Conservation (phyloP, 2,888 invertebrate genomes). For the Mongoloraphidia duomilia region DNA sequence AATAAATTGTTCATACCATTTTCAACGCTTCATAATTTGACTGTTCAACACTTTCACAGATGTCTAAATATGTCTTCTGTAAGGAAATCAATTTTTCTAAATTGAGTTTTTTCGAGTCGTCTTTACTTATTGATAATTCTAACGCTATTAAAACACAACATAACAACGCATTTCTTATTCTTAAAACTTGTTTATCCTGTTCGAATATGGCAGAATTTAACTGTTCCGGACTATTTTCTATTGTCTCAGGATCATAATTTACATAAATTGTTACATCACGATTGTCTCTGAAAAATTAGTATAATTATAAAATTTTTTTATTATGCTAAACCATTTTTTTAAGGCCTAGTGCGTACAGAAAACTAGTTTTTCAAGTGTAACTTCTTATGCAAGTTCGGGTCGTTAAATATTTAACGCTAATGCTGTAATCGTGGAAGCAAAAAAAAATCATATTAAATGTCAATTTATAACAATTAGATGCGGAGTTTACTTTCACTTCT, state of each 20-base stretch:
- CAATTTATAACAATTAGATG: too few relatives aligned
- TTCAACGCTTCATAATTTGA: constrained; percentile 11
- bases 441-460: too few relatives aligned
- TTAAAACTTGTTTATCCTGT: constrained; percentile 23
- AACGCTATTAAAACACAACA: constrained; percentile 1
- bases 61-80: constrained; percentile 1
- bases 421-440: too few relatives aligned
- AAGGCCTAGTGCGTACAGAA: too few relatives aligned
- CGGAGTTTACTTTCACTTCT: too few relatives aligned
- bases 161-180: constrained; percentile 2
- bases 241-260: constrained; percentile 48
- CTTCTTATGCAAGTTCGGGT: too few relatives aligned
- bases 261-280: constrained; percentile 59
- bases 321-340: constrained; percentile 19
- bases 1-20: constrained; percentile 9
- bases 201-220: constrained; percentile 20
- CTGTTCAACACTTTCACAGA: constrained; percentile 3
- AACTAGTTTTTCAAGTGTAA: too few relatives aligned
- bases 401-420: too few relatives aligned
- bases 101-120: not conserved
- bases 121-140: not conserved
- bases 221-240: constrained; percentile 26
- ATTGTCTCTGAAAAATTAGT: constrained; percentile 45
- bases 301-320: not conserved
- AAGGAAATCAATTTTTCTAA: not conserved